Evolutionary conservation across 64 coral and sea anemone species (phyloP).

Genomic region (Porites australiensis): DNA sequence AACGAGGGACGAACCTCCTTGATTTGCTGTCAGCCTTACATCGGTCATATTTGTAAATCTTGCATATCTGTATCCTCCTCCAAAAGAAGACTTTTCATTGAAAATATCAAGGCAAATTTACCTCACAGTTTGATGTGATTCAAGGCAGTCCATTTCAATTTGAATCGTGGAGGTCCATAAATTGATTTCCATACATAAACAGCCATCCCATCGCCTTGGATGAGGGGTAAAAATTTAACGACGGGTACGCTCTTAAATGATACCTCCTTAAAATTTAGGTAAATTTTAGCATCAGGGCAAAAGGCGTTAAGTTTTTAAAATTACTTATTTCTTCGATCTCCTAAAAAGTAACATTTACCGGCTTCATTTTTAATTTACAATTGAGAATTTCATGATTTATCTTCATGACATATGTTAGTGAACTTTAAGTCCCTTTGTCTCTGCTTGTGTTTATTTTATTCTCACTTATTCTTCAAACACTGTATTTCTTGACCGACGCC

Average conservation of each 20-base stretch:
- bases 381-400: slow-evolving; percentile 25
- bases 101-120: slow-evolving; percentile 7
- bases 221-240: not conserved
- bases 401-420: slow-evolving; percentile 45
- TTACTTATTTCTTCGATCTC: not conserved
- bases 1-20: slow-evolving; percentile 12
- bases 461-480: slow-evolving; percentile 40
- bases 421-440: slow-evolving; percentile 18
- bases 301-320: not conserved
- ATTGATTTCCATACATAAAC: not conserved
- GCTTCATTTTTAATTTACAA: slow-evolving; percentile 15
- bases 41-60: not conserved
- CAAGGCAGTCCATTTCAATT: not conserved
- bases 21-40: slow-evolving; percentile 5
- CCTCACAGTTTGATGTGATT: not conserved
- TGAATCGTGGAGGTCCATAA: not conserved
- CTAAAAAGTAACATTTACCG: not conserved
- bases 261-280: not conserved
- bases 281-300: not conserved
- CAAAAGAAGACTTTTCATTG: not conserved
- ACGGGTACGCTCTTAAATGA: not conserved
- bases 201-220: not conserved
- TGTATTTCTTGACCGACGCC: slow-evolving; percentile 23
- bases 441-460: slow-evolving; percentile 27
- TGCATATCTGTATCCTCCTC: not conserved